These are phyloP conservation scores for Tromatobia lineatoria DNA, from an alignment of 2,888 invertebrate genomes.

Conservation along the genomic window DNA sequence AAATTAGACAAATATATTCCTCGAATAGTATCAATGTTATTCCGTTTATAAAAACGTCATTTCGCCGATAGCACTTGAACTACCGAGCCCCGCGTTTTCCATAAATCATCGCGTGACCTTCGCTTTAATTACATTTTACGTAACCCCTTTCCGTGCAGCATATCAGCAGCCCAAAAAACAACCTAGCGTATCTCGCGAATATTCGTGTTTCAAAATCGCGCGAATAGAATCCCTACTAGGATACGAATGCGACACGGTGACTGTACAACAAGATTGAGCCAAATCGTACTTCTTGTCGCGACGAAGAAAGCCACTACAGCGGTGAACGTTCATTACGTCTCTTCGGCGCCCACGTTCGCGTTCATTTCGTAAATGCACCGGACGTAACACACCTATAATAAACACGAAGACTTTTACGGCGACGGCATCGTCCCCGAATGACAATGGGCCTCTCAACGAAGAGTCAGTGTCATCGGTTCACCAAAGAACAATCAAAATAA, in stretches of 20 bases:
- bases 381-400: slow-evolving; percentile 63
- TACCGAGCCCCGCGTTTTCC: not conserved
- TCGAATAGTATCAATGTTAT: not conserved
- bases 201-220: not conserved
- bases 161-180: not conserved
- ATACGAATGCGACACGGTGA: slow-evolving; percentile 14
- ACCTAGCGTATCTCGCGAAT: not conserved
- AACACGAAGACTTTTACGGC: slow-evolving; percentile 38
- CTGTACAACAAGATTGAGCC: slow-evolving; percentile 3
- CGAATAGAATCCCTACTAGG: slow-evolving; percentile 3
- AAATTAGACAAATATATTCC: not conserved
- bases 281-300: slow-evolving; percentile 12
- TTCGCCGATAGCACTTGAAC: not conserved
- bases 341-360: slow-evolving; percentile 53
- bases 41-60: not conserved
- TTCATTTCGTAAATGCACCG: slow-evolving; percentile 63
- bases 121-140: slow-evolving; percentile 6
- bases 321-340: slow-evolving; percentile 36
- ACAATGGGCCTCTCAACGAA: slow-evolving; percentile 49
- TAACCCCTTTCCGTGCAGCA: not conserved
- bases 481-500: not conserved
- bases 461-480: slow-evolving; percentile 13
- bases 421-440: slow-evolving; percentile 56
- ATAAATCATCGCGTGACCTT: slow-evolving; percentile 11
- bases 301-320: slow-evolving; percentile 11